Base-by-base conservation (phyloP, 2,797 vertebrate genomes). In the Hoplostethus mediterraneus region DNA sequence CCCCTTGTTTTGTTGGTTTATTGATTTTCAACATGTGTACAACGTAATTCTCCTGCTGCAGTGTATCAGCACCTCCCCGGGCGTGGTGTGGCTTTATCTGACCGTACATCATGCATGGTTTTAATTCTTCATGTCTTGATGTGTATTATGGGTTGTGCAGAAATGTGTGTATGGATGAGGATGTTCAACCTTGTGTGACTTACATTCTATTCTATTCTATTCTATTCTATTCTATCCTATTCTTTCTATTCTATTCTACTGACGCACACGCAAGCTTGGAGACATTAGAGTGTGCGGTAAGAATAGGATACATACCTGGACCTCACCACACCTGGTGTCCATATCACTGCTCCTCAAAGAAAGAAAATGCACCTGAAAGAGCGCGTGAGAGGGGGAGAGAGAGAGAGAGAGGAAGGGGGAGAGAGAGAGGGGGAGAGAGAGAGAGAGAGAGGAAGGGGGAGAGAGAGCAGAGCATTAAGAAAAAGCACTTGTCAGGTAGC, bases 401-500 rank as follows among this genome's bases (percentile, higher is more conserved):
- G 30, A 5, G 5, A 12, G 51, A 9, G 17, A 17, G 40, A 57
- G n/a, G 21, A 53, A 25, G 16, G 40, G 54, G 6, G 30, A 42
- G 31, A n/a, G n/a, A 36, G 56, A 65, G 49, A n/a, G n/a, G n/a
- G n/a, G n/a, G 61, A 58, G 53, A 65, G 63, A 74, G 33, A 53
- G 17, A 36, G 63, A 45, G 30, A 9, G 17, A 17, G 40, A 57
- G n/a, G 21, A 53, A 25, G 16, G 40, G 54, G 6, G 30, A 42
- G 31, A 42, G 31, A 36, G 56, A 65, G 49, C 30, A 73, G 21
- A 79, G 84, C 79, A 90, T 90, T 90, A 91, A 89, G 84, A 92
- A 90, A 86, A 89, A 90, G 81, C 78, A 87, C 86, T 90, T 90
- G 90, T 91, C 87, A 90, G 86, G 87, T 87, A 80, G 81, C 79